A percentile compares a stretch with the other conserved stretches of the same genome.
These are phyloP conservation scores for Melanophora roralis DNA, from an alignment of 2,888 invertebrate species.

Conservation along the genomic window DNA sequence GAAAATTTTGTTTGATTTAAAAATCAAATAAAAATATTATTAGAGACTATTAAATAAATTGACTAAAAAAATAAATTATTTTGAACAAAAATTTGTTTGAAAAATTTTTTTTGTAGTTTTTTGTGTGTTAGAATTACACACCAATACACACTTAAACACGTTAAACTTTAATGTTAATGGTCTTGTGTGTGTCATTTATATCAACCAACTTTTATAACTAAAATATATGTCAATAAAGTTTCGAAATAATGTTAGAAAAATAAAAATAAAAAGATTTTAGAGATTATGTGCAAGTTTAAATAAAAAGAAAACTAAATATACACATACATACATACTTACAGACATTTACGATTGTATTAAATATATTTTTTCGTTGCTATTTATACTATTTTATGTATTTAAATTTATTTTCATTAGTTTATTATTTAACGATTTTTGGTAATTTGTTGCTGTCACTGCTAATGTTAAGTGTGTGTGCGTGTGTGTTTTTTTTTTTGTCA, in stretches of 20 bases:
- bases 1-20: too few species aligned
- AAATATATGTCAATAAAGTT: slow-evolving; percentile 20
- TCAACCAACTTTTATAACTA: not conserved
- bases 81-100: too few species aligned
- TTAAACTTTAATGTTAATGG: not conserved
- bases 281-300: not conserved
- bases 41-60: too few species aligned
- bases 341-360: not conserved
- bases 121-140: too few species aligned
- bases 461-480: not conserved
- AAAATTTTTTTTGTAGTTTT: too few species aligned
- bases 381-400: too few species aligned
- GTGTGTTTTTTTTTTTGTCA: not conserved
- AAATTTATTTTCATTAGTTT: slow-evolving; percentile 1
- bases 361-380: not conserved
- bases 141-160: too few species aligned
- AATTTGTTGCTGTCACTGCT: not conserved
- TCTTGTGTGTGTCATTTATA: not conserved
- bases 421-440: slow-evolving; percentile 6
- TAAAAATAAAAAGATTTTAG: not conserved
- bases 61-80: too few species aligned
- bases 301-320: not conserved
- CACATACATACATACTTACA: not conserved
- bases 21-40: too few species aligned
- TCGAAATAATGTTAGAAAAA: not conserved